phyloP scores from a whole-genome alignment of 2,113 vertebrate species.

The Panthera leo region DNA sequence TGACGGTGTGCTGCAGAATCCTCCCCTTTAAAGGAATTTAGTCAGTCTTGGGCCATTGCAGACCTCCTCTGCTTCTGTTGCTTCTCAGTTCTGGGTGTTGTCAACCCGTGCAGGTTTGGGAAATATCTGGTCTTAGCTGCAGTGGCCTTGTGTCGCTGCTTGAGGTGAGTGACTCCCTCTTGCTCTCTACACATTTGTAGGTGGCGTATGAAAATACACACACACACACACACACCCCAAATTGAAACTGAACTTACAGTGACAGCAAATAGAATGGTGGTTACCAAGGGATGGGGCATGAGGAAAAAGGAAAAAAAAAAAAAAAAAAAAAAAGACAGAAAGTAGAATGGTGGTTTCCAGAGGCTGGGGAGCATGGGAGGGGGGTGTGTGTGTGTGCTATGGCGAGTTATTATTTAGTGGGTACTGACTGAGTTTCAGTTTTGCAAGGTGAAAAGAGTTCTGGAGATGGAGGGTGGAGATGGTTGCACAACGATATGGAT shows the following conservation, averaged over 20 bases:
- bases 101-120: background rate
- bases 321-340: background rate
- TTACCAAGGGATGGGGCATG: background rate
- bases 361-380: background rate
- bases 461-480: background rate
- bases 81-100: background rate
- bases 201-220: background rate
- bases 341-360: background rate
- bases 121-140: background rate
- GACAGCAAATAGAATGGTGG: background rate
- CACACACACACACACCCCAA: too few relatives aligned
- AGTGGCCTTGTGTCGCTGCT: background rate
- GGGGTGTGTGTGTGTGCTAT: too few relatives aligned
- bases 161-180: background rate
- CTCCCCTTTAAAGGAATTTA: background rate
- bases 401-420: background rate
- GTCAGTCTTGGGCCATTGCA: background rate
- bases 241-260: background rate
- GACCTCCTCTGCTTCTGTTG: background rate
- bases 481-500: background rate
- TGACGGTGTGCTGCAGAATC: background rate
- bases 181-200: background rate
- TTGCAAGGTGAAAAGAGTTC: background rate
- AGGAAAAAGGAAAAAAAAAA: background rate
- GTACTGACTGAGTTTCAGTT: background rate